Conservation (phyloP, 2,888 invertebrate species). For the Mechanitis mazaeus region DNA sequence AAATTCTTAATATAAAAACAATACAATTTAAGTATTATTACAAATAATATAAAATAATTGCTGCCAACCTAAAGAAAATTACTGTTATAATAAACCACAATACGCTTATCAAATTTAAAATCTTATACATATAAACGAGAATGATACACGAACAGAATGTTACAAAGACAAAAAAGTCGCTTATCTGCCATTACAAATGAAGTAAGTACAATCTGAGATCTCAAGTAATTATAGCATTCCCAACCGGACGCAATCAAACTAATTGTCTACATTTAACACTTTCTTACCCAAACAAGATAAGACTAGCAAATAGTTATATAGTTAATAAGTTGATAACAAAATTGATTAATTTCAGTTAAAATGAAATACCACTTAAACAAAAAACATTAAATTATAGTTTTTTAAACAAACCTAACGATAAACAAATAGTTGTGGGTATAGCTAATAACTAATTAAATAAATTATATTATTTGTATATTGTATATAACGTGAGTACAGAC, state of each 20-base stretch:
- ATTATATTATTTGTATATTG: too few relatives aligned
- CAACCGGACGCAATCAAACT: conserved; percentile 58
- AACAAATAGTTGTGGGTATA: too few relatives aligned
- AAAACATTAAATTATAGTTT: too few relatives aligned
- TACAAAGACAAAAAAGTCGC: neutral
- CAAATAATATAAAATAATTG: too few relatives aligned
- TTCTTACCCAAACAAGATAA: conserved; percentile 55
- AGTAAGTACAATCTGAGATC: conserved; percentile 37
- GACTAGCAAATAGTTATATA: conserved; percentile 9
- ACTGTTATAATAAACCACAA: too few relatives aligned
- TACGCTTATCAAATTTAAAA: neutral
- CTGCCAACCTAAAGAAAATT: too few relatives aligned
- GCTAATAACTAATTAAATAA: too few relatives aligned
- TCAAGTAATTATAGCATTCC: conserved; percentile 64
- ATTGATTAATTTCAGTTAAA: neutral
- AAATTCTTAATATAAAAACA: too few relatives aligned
- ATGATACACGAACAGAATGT: neutral
- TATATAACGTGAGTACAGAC: too few relatives aligned
- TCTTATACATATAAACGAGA: neutral
- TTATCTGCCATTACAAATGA: conserved; percentile 21
- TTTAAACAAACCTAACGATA: too few relatives aligned
- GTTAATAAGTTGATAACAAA: neutral
- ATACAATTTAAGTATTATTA: too few relatives aligned
- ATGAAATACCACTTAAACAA: neutral
- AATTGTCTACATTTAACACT: conserved; percentile 71